These are phyloP conservation scores for Sebastes baramenuke DNA, from an alignment of 2,797 vertebrate species.

Conservation along the genomic window DNA sequence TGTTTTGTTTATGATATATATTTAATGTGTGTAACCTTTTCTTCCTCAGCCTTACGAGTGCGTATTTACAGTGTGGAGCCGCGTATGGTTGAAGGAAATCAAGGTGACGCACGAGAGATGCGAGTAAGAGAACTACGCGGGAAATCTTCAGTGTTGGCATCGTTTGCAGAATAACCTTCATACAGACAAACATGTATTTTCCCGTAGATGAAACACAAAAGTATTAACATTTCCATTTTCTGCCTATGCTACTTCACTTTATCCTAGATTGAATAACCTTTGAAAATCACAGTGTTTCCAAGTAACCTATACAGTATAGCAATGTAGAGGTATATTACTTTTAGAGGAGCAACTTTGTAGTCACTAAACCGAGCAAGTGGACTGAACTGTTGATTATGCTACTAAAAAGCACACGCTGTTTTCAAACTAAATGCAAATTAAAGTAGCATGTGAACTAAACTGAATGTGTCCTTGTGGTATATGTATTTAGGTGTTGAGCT, in stretches of 20 bases:
- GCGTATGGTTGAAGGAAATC: slow-evolving; percentile 34
- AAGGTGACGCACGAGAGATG: not conserved
- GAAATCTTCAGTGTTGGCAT: not conserved
- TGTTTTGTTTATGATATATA: not conserved
- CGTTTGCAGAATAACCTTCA: not conserved
- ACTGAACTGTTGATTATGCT: not conserved
- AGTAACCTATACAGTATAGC: not conserved
- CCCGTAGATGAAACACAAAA: not conserved
- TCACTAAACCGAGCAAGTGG: not conserved
- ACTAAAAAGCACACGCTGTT: not conserved
- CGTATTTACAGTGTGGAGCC: slow-evolving; percentile 69
- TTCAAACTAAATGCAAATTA: slow-evolving; percentile 1
- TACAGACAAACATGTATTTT: not conserved
- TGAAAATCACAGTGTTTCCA: not conserved
- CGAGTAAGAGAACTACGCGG: not conserved
- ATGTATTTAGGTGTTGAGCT: not conserved
- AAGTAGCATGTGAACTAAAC: not conserved
- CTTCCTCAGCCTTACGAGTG: slow-evolving; percentile 58
- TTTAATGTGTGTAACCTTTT: not conserved
- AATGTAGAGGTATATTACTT: not conserved
- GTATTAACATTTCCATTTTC: not conserved
- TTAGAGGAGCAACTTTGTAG: not conserved
- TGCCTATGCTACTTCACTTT: not conserved
- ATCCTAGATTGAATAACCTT: not conserved
- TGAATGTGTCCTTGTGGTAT: not conserved